Evolutionary conservation across 2,797 vertebrate genomes (phyloP).

Genomic region (Phrynocephalus forsythii): DNA sequence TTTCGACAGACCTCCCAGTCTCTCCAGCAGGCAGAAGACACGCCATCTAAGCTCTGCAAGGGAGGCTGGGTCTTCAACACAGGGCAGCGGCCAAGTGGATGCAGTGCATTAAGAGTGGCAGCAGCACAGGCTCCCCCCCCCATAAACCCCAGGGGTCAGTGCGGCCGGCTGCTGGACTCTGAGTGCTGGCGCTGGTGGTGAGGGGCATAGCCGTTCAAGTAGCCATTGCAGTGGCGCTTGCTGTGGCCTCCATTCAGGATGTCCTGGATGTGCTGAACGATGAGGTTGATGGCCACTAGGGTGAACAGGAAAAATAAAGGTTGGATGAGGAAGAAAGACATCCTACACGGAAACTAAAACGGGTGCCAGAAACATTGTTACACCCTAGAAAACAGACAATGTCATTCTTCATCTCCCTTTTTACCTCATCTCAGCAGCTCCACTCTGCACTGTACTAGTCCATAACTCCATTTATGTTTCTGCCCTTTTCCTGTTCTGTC

Average conservation of each 20-base stretch:
- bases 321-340: neutral
- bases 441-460: neutral
- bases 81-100: conserved; percentile 49
- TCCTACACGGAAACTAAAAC: neutral
- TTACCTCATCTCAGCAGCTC: neutral
- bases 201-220: conserved; percentile 81
- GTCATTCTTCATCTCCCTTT: neutral
- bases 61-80: conserved; percentile 71
- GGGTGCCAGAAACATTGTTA: neutral
- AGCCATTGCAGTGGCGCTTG: conserved; percentile 88
- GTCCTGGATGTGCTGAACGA: conserved; percentile 97
- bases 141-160: conserved; percentile 80
- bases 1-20: conserved; percentile 59
- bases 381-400: neutral
- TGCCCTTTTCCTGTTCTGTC: neutral
- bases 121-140: conserved; percentile 40
- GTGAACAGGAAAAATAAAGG: neutral
- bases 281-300: conserved; percentile 95
- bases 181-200: conserved; percentile 84
- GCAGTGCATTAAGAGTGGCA: conserved; percentile 61
- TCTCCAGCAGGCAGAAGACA: conserved; percentile 68
- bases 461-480: neutral
- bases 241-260: conserved; percentile 90
- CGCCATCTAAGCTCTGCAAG: conserved; percentile 67
- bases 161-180: conserved; percentile 91